Conservation (phyloP, 2,797 vertebrate species). For the Choloepus didactylus region DNA sequence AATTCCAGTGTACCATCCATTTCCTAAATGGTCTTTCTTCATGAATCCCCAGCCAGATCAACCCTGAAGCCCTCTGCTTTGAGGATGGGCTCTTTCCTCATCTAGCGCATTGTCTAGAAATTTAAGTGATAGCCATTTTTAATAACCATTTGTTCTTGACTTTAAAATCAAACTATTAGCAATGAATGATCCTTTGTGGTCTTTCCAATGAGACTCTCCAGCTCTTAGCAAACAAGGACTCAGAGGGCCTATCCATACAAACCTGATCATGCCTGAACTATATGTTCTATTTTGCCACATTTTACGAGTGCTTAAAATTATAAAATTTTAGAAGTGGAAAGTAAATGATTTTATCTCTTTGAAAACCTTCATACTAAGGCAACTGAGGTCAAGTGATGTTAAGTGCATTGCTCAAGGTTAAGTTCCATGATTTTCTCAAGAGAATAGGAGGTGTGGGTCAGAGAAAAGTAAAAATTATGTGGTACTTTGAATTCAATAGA, state of each 20-base stretch:
- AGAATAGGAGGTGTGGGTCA: neutral
- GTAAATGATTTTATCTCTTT: neutral
- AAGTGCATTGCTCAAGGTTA: neutral
- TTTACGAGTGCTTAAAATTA: neutral
- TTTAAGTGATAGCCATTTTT: neutral
- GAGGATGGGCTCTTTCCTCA: neutral
- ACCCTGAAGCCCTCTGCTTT: neutral
- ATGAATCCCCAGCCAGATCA: neutral
- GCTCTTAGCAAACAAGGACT: neutral
- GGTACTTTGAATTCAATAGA: neutral
- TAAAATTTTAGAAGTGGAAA: neutral
- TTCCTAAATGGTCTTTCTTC: neutral
- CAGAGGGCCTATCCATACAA: neutral
- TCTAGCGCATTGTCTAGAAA: neutral
- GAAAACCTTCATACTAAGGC: neutral
- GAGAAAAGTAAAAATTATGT: neutral
- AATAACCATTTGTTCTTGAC: neutral
- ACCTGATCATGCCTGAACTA: neutral
- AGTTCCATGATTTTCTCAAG: constrained; percentile 6
- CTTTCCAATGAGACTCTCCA: neutral
- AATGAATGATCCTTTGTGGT: neutral
- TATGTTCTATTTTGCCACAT: neutral
- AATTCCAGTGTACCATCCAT: neutral
- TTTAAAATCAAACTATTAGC: neutral
- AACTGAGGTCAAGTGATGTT: neutral